Percentiles rank a stretch among this genome's conserved stretches.
These are phyloP conservation scores for Plebejus melissa DNA, from an alignment of 2,888 invertebrate genomes.

Conservation along the genomic window DNA sequence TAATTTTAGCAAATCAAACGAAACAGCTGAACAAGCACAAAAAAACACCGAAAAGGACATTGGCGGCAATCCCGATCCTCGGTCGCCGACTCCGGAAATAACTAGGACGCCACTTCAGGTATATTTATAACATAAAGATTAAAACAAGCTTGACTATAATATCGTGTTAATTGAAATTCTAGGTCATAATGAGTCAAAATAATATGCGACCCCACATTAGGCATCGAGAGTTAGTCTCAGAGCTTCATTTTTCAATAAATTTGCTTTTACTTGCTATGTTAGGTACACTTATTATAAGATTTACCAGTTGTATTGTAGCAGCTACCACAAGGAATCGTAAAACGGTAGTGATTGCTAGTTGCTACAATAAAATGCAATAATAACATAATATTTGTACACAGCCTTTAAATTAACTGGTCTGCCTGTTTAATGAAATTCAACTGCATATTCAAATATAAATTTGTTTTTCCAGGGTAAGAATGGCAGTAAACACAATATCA, in stretches of 20 bases:
- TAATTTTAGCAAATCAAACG: conserved; percentile 63
- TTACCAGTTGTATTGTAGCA: background rate
- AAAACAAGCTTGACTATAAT: background rate
- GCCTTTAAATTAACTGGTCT: background rate
- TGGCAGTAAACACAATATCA: conserved; percentile 65
- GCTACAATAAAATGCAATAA: background rate
- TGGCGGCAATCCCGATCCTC: conserved; percentile 69
- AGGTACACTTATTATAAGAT: too few species aligned
- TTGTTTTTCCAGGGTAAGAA: conserved; percentile 57
- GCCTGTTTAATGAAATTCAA: background rate
- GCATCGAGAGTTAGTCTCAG: background rate
- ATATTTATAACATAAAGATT: conserved; percentile 38
- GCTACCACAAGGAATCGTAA: background rate
- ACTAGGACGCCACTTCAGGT: conserved; percentile 80
- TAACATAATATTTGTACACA: background rate
- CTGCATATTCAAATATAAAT: background rate
- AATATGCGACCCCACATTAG: background rate
- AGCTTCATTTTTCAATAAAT: background rate
- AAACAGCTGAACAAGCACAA: conserved; percentile 47
- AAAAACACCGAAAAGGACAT: conserved; percentile 51
- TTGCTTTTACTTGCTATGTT: background rate
- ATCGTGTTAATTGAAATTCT: background rate
- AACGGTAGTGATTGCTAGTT: too few species aligned
- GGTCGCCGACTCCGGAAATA: conserved; percentile 80
- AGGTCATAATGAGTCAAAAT: too few species aligned